These are phyloP conservation scores for Ataeniobius toweri DNA, from an alignment of 2,797 vertebrate genomes.

Conservation along the genomic window DNA sequence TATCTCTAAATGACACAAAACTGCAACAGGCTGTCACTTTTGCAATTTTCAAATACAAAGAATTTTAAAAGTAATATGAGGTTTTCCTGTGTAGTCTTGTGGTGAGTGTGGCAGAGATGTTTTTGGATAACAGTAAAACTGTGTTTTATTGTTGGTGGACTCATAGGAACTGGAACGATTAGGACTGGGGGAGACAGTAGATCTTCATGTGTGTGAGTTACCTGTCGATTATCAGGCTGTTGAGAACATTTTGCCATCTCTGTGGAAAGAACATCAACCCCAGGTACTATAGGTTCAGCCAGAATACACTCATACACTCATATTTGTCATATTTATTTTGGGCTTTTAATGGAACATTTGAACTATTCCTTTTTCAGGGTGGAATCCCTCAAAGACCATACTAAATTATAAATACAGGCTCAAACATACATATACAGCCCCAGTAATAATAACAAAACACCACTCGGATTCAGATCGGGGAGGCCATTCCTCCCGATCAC, in stretches of 20 bases:
- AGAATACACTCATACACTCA: background rate
- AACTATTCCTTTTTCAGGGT: background rate
- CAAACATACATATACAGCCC: background rate
- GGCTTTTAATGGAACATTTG: background rate
- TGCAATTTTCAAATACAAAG: background rate
- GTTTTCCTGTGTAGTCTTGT: background rate
- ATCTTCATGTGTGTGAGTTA: slow-evolving; percentile 89
- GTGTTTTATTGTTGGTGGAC: background rate
- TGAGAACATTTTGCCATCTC: slow-evolving; percentile 85
- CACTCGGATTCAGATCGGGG: no score
- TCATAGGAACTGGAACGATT: slow-evolving; percentile 89
- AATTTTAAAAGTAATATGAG: background rate
- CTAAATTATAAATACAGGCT: background rate
- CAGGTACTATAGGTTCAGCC: slow-evolving; percentile 76
- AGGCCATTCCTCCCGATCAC: no score
- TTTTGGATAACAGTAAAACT: background rate
- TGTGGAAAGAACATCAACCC: slow-evolving; percentile 90
- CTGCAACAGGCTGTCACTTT: background rate
- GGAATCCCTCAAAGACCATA: background rate
- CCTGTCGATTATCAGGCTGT: slow-evolving; percentile 93
- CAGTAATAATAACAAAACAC: background rate
- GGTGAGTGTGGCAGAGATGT: background rate
- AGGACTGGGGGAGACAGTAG: slow-evolving; percentile 85
- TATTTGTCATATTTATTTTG: background rate
- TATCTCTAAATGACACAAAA: no score